Conservation (phyloP, 2,797 vertebrate species). For the Pseudochirops corinnae region DNA sequence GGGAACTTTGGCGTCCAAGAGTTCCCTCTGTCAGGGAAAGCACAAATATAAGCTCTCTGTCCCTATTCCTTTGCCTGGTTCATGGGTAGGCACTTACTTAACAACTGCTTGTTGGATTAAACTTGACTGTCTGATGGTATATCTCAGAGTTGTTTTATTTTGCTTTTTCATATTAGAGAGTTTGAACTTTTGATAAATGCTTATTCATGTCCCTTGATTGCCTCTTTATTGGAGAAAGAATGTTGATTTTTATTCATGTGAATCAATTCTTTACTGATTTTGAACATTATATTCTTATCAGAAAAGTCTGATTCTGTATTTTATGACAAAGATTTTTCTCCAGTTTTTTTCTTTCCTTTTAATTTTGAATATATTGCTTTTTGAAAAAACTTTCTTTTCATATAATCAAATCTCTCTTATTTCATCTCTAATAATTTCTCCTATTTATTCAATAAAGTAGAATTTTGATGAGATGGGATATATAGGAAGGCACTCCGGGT, state of each 20-base stretch:
- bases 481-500: background rate
- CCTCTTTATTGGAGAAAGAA: background rate
- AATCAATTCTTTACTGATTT: background rate
- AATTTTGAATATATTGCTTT: background rate
- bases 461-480: background rate
- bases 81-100: background rate
- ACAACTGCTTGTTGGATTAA: background rate
- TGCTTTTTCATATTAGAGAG: background rate
- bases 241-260: background rate
- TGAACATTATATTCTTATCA: background rate
- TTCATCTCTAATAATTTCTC: background rate
- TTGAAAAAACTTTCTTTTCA: background rate
- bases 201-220: background rate
- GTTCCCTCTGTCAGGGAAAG: background rate
- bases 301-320: background rate
- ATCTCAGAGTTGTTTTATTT: background rate
- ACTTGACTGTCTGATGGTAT: background rate
- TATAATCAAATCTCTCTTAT: background rate
- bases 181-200: background rate
- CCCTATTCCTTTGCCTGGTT: background rate
- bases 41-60: background rate
- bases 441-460: background rate
- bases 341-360: background rate
- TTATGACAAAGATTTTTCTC: background rate
- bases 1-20: background rate